These are phyloP conservation scores for Oplegnathus fasciatus DNA, from an alignment of 2,113 vertebrate genomes.

Conservation along the genomic window DNA sequence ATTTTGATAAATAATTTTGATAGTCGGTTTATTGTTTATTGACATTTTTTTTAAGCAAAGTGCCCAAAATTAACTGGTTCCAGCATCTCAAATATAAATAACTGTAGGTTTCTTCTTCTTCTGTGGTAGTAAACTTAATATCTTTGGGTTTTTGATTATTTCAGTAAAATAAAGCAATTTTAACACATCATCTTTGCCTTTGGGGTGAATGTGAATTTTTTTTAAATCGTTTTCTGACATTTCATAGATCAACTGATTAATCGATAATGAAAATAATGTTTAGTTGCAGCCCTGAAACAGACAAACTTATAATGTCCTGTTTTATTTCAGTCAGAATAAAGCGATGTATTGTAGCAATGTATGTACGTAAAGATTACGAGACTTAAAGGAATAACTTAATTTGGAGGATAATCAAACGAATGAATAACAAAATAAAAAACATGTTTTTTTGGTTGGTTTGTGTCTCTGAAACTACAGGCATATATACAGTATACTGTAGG, in stretches of 20 bases:
- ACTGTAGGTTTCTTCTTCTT: not conserved
- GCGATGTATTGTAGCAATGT: not conserved
- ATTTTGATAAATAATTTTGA: no score
- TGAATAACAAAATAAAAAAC: not conserved
- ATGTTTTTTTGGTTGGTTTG: not conserved
- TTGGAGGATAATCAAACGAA: not conserved
- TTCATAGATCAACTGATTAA: not conserved
- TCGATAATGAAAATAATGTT: not conserved
- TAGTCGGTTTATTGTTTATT: not conserved
- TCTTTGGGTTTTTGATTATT: not conserved
- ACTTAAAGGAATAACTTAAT: not conserved
- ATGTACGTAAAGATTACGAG: not conserved
- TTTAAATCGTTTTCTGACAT: not conserved
- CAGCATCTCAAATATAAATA: not conserved
- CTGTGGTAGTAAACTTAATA: not conserved
- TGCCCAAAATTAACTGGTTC: no score
- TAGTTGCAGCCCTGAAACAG: not conserved
- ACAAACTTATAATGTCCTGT: not conserved
- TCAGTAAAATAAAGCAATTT: not conserved
- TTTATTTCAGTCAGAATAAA: not conserved
- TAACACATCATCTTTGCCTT: not conserved
- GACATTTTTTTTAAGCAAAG: no score
- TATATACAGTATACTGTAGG: not conserved
- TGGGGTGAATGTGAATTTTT: not conserved
- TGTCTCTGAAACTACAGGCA: not conserved